A percentile compares a stretch with the other conserved stretches of the same genome.
Conservation (phyloP, 2,797 vertebrate species). For the Cichlasoma orientale region DNA sequence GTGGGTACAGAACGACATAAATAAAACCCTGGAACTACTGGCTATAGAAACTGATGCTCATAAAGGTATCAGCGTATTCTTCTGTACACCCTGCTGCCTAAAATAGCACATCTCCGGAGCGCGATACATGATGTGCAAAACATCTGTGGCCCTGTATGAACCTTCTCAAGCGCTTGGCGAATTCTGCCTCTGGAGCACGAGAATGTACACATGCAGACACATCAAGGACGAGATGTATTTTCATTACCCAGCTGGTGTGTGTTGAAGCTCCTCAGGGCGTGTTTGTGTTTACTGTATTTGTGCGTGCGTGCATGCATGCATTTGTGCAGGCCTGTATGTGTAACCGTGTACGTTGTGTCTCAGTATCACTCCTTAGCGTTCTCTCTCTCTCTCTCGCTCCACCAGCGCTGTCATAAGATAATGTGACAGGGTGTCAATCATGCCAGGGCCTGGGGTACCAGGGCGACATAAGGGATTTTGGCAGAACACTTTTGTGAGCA, state of each 20-base stretch:
- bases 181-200: constrained; percentile 63
- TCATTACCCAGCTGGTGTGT: constrained; percentile 67
- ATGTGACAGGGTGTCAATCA: constrained; percentile 85
- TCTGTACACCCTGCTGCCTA: constrained; percentile 53
- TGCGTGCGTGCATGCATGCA: constrained; percentile 20
- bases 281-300: constrained; percentile 50
- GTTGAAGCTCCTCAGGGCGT: constrained; percentile 69
- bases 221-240: constrained; percentile 53
- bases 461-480: constrained; percentile 70
- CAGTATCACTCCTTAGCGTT: constrained; percentile 73
- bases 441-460: constrained; percentile 68
- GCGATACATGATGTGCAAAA: constrained; percentile 63
- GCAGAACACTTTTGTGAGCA: constrained; percentile 73
- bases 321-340: constrained; percentile 10
- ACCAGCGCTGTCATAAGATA: constrained; percentile 75
- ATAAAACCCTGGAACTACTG: constrained; percentile 39
- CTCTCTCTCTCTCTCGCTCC: constrained; percentile 58
- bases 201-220: constrained; percentile 20
- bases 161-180: constrained; percentile 55
- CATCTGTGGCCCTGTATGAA: constrained; percentile 74
- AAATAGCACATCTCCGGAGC: constrained; percentile 69
- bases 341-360: constrained; percentile 25
- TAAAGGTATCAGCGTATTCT: constrained; percentile 52
- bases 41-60: constrained; percentile 46
- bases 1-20: constrained; percentile 42